Evolutionary conservation across 2,888 invertebrate species (phyloP).

Genomic region (Agriopis leucophaearia): DNA sequence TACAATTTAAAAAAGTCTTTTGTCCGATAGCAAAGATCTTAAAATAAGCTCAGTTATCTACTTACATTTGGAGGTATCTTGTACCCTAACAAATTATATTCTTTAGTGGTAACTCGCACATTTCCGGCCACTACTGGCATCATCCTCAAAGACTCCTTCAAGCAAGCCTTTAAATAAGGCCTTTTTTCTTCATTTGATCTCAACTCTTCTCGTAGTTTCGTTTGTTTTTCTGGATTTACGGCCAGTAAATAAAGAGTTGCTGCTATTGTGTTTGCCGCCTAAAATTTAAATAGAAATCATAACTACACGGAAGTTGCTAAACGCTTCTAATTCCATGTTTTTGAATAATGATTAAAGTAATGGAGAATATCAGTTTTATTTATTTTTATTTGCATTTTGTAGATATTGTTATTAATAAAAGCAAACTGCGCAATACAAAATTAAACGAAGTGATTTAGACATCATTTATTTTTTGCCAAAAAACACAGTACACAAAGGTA

Average conservation of each 20-base stretch:
- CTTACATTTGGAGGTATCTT: conserved; percentile 87
- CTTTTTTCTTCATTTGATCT: conserved; percentile 55
- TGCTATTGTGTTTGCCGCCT: conserved; percentile 86
- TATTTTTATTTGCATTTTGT: no score
- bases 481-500: no score
- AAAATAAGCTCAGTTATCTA: not conserved
- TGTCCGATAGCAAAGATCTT: no score
- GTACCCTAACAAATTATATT: conserved; percentile 87
- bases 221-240: conserved; percentile 87
- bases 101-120: conserved; percentile 80
- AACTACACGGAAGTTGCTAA: not conserved
- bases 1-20: no score
- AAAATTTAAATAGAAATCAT: conserved; percentile 22
- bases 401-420: no score
- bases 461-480: no score
- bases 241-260: conserved; percentile 88
- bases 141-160: conserved; percentile 90
- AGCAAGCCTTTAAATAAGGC: conserved; percentile 89
- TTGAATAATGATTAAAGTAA: no score
- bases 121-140: conserved; percentile 87
- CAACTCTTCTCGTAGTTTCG: conserved; percentile 87
- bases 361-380: no score
- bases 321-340: no score
- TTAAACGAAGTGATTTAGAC: no score
- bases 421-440: no score